phyloP scores from a whole-genome alignment of 2,797 vertebrate species.

The Ptychadena robeensis region DNA sequence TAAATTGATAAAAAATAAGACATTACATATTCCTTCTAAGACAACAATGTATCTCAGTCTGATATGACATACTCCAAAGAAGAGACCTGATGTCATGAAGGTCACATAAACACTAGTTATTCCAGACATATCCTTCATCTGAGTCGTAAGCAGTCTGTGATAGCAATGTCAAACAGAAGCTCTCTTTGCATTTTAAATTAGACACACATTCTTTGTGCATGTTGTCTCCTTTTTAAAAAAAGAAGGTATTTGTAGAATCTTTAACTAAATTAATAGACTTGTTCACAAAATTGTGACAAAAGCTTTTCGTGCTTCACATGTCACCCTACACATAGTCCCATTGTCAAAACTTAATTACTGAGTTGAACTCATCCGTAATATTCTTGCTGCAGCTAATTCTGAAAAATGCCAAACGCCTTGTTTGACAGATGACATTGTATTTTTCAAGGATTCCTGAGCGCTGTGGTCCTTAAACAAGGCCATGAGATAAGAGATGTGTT shows the following conservation, averaged over 20 bases:
- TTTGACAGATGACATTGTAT: conserved; percentile 3
- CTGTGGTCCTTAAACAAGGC: background rate
- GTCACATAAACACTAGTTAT: conserved; percentile 1
- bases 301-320: background rate
- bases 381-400: background rate
- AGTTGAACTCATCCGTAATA: background rate
- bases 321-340: background rate
- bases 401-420: background rate
- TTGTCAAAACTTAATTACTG: conserved; percentile 7
- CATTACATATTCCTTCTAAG: background rate
- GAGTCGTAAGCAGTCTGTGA: background rate
- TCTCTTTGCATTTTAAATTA: background rate
- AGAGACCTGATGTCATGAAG: background rate
- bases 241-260: background rate
- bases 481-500: background rate
- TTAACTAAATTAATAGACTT: background rate
- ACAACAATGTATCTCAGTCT: background rate
- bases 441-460: background rate
- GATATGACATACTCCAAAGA: background rate
- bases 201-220: background rate
- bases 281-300: background rate
- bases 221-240: background rate
- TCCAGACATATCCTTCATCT: background rate
- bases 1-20: background rate
- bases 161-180: background rate